Evolutionary conservation across 2,797 vertebrate genomes (phyloP).

Genomic region (Pseudochromis fuscus): DNA sequence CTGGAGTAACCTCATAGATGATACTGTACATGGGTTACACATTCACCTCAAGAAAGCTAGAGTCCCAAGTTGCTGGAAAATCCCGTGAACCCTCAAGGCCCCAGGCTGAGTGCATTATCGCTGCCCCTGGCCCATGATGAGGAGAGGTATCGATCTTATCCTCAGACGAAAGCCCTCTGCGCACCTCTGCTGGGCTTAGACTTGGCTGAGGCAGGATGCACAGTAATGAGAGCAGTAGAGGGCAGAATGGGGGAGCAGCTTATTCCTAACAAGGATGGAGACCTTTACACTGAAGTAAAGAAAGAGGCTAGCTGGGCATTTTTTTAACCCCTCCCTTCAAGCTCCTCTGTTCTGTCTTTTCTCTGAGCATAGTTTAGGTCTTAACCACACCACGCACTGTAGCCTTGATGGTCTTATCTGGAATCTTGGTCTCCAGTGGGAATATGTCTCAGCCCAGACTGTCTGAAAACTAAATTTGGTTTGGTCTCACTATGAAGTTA

Average conservation of each 20-base stretch:
- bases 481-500: conserved; percentile 54
- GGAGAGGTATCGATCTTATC: conserved; percentile 77
- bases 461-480: conserved; percentile 66
- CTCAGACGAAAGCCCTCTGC: conserved; percentile 71
- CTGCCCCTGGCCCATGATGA: conserved; percentile 73
- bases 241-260: conserved; percentile 49
- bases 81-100: conserved; percentile 55
- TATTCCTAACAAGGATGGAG: conserved; percentile 68
- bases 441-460: conserved; percentile 45
- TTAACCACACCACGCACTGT: conserved; percentile 40
- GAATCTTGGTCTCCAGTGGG: conserved; percentile 51
- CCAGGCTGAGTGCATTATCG: conserved; percentile 74
- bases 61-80: conserved; percentile 46
- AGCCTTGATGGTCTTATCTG: conserved; percentile 49
- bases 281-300: conserved; percentile 59
- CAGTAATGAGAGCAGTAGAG: conserved; percentile 73
- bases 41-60: conserved; percentile 40
- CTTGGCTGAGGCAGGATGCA: conserved; percentile 62
- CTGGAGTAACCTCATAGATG: conserved; percentile 6
- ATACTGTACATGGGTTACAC: conserved; percentile 15
- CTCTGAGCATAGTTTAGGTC: conserved; percentile 45
- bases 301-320: conserved; percentile 46
- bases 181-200: conserved; percentile 70
- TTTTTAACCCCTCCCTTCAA: conserved; percentile 42
- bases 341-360: conserved; percentile 33